These are phyloP conservation scores for Octodonta nipae DNA, from an alignment of 2,888 invertebrate species.

Conservation along the genomic window DNA sequence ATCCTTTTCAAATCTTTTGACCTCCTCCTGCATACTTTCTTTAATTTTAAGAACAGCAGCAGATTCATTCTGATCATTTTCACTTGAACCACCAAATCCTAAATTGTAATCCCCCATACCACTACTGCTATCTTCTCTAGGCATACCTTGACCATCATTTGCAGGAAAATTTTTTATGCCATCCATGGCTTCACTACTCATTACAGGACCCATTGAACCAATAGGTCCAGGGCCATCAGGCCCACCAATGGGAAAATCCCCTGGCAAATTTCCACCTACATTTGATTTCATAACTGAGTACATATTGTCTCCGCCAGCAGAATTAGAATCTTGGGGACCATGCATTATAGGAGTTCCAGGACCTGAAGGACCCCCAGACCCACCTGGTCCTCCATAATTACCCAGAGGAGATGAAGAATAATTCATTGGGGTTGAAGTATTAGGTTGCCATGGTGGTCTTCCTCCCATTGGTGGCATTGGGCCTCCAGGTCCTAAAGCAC, in stretches of 20 bases:
- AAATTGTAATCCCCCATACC: slow-evolving; percentile 93
- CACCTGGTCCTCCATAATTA: slow-evolving; percentile 87
- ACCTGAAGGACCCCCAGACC: slow-evolving; percentile 86
- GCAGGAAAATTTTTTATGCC: slow-evolving; percentile 97
- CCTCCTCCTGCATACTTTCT: slow-evolving; percentile 99
- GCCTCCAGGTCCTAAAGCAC: slow-evolving; percentile 48
- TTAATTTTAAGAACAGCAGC: slow-evolving; percentile 99
- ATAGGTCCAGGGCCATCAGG: slow-evolving; percentile 62
- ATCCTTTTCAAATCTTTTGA: slow-evolving; percentile 96
- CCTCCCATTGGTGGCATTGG: slow-evolving; percentile 80
- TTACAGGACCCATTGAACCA: slow-evolving; percentile 74
- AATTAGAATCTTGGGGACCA: slow-evolving; percentile 87
- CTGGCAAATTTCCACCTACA: slow-evolving; percentile 67
- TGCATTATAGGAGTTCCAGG: slow-evolving; percentile 97
- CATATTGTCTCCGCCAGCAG: slow-evolving; percentile 86
- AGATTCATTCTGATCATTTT: slow-evolving; percentile 89
- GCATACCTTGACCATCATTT: slow-evolving; percentile 87
- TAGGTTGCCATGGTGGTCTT: slow-evolving; percentile 75
- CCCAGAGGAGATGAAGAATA: slow-evolving; percentile 93
- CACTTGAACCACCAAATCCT: slow-evolving; percentile 64
- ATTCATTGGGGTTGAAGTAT: slow-evolving; percentile 80
- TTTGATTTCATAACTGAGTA: slow-evolving; percentile 93
- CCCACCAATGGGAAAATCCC: slow-evolving; percentile 57
- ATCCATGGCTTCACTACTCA: slow-evolving; percentile 87
- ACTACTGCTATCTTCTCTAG: slow-evolving; percentile 83